These are phyloP conservation scores for Steinernema feltiae DNA, from an alignment of 1,140 invertebrate species.

Conservation along the genomic window DNA sequence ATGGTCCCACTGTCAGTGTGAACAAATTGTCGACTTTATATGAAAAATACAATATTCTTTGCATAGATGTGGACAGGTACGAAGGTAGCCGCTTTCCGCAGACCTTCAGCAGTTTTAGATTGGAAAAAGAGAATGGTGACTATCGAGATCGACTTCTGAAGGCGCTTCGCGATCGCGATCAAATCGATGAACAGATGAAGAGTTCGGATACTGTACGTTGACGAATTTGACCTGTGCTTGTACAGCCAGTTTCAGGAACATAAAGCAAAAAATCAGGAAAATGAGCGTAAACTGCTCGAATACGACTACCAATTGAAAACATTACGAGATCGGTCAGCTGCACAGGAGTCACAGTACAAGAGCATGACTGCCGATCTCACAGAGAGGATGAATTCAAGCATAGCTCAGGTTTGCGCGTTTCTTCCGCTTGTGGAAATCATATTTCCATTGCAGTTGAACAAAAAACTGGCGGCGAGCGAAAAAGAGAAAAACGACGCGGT, in stretches of 20 bases:
- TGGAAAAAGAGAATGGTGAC: conserved; percentile 27
- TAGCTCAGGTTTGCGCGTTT: conserved; percentile 18
- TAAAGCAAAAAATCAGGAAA: conserved; percentile 12
- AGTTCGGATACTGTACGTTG: not conserved
- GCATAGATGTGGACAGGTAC: not conserved
- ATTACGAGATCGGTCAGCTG: conserved; percentile 11
- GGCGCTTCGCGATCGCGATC: conserved; percentile 27
- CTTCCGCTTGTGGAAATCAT: not conserved
- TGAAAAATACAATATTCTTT: not conserved
- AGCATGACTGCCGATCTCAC: conserved; percentile 18
- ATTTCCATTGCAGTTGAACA: conserved; percentile 15
- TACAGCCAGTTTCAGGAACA: conserved; percentile 14
- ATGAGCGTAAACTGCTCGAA: conserved; percentile 16
- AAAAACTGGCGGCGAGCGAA: conserved; percentile 25
- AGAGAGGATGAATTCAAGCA: conserved; percentile 16
- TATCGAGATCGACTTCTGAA: conserved; percentile 30
- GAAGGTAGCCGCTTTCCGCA: not conserved
- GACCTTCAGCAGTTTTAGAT: conserved; percentile 9
- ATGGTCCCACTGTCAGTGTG: not conserved
- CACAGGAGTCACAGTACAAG: conserved; percentile 27
- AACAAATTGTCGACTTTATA: not conserved
- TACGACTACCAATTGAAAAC: conserved; percentile 24
- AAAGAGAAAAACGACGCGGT: conserved; percentile 36
- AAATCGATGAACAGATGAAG: conserved; percentile 24
- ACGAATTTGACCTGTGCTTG: not conserved